A percentile compares a stretch with the other conserved stretches of the same genome.
phyloP scores from a whole-genome alignment of 2,888 invertebrate species.

The Pasiphila rectangulata region DNA sequence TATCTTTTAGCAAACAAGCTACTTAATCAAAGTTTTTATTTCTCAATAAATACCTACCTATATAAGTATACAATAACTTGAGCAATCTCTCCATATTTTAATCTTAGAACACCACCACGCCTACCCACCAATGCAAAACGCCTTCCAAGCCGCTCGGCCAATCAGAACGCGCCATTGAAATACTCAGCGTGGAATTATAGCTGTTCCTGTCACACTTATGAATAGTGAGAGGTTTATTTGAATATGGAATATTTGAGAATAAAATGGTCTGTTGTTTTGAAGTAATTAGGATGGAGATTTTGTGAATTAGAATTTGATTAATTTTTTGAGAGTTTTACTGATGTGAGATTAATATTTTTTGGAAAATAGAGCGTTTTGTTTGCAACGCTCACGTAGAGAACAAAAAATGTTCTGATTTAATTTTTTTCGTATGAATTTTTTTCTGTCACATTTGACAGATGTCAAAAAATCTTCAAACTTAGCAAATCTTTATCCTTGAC shows the following conservation, averaged over 20 bases:
- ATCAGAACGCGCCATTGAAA: slow-evolving; percentile 63
- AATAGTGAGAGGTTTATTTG: slow-evolving; percentile 31
- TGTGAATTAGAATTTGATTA: slow-evolving; percentile 4
- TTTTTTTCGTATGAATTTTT: no score
- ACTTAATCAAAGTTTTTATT: no score
- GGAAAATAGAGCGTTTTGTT: no score
- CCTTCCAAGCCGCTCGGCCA: slow-evolving; percentile 71
- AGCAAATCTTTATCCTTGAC: no score
- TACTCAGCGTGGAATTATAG: slow-evolving; percentile 54
- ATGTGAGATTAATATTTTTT: background rate
- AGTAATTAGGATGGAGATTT: slow-evolving; percentile 12
- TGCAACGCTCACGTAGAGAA: no score
- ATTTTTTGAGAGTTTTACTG: background rate
- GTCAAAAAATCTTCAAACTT: no score
- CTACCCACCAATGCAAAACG: slow-evolving; percentile 60
- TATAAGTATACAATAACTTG: background rate
- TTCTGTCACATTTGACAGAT: no score
- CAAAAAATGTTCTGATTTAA: no score
- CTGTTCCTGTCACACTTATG: slow-evolving; percentile 59
- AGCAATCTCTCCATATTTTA: background rate
- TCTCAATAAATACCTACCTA: background rate
- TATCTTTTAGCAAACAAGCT: background rate
- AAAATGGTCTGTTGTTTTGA: slow-evolving; percentile 17
- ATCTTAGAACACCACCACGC: slow-evolving; percentile 65
- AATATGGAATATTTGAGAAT: slow-evolving; percentile 21